Evolutionary conservation across 2,113 vertebrate genomes (phyloP).

Genomic region (Brachypteracias leptosomus): DNA sequence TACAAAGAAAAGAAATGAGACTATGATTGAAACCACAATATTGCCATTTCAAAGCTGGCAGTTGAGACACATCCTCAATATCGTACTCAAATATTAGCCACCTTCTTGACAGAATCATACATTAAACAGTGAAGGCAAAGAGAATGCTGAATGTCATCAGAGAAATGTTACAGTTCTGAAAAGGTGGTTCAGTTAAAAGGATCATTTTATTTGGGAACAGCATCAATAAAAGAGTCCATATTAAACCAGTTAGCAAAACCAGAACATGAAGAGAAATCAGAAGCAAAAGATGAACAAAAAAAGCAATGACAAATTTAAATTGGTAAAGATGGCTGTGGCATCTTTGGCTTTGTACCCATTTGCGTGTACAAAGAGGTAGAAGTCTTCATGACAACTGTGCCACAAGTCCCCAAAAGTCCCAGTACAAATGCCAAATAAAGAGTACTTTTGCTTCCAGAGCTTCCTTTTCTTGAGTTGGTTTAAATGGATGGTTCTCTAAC

Average conservation of each 20-base stretch:
- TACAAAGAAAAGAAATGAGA: not conserved
- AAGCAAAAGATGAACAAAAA: not conserved
- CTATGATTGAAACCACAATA: not conserved
- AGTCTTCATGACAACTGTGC: not conserved
- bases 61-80: not conserved
- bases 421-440: not conserved
- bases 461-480: not conserved
- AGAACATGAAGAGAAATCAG: not conserved
- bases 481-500: not conserved
- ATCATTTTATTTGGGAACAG: not conserved
- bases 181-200: not conserved
- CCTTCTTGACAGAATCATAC: not conserved
- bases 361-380: not conserved
- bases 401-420: not conserved
- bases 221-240: not conserved
- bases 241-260: not conserved
- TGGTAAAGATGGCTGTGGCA: not conserved
- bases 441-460: not conserved
- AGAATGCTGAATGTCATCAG: not conserved
- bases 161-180: not conserved
- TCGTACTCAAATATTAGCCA: not conserved
- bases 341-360: not conserved
- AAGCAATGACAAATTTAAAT: not conserved
- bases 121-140: not conserved
- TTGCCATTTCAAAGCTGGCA: not conserved